Evolutionary conservation across 2,113 vertebrate genomes (phyloP).

Genomic region (Stictonetta naevosa): DNA sequence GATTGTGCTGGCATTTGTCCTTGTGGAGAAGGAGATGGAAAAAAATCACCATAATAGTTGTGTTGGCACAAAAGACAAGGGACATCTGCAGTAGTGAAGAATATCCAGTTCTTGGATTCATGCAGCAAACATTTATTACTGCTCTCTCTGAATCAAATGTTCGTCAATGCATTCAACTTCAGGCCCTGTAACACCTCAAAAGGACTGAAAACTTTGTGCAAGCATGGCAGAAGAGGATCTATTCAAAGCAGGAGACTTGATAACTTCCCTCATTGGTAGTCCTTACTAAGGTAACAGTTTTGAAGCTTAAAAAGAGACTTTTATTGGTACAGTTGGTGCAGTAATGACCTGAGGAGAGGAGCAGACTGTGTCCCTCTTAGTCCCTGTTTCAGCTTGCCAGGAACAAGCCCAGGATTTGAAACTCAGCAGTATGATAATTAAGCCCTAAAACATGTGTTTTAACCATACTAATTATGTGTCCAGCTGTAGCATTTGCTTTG

Average conservation of each 20-base stretch:
- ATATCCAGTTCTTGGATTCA: conserved; percentile 7
- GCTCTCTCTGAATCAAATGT: neutral
- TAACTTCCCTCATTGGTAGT: neutral
- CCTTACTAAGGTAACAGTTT: neutral
- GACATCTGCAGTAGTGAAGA: conserved; percentile 14
- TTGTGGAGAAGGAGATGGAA: neutral
- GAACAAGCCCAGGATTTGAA: neutral
- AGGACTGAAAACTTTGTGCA: neutral
- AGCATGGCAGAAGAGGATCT: neutral
- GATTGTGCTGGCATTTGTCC: neutral
- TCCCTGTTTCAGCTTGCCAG: neutral
- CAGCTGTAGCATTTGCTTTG: neutral
- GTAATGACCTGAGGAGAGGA: neutral
- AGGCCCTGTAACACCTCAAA: neutral
- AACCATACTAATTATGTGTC: neutral
- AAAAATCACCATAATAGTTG: neutral
- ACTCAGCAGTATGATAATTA: neutral
- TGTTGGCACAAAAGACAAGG: neutral
- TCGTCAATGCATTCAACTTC: neutral
- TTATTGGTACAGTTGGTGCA: neutral
- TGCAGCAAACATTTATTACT: neutral
- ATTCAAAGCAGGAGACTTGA: neutral
- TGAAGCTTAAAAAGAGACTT: neutral
- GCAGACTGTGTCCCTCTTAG: neutral
- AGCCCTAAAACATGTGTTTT: neutral